A percentile compares a stretch with the other conserved stretches of the same genome.
Evolutionary conservation across 2,797 vertebrate species (phyloP).

Genomic region (Sorex maritimensis): DNA sequence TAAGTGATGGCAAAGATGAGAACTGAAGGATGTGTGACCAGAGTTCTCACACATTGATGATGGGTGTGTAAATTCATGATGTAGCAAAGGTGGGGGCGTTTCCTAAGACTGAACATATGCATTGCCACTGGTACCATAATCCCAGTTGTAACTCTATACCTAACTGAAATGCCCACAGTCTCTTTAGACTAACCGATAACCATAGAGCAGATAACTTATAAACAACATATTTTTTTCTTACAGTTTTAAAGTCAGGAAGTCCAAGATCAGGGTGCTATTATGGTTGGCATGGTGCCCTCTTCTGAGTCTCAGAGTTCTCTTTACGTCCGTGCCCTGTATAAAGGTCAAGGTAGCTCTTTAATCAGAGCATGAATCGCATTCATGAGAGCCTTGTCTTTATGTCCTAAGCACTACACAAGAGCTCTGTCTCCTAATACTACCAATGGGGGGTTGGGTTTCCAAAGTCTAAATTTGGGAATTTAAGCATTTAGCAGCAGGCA

Average conservation of each 20-base stretch:
- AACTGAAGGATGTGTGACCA: not conserved
- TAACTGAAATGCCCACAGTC: not conserved
- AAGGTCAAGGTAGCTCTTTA: not conserved
- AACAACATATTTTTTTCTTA: conserved; percentile 23
- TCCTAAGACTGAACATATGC: not conserved
- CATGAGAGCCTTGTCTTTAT: not conserved
- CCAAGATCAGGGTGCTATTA: not conserved
- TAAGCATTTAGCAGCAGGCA: not conserved
- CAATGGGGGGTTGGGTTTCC: not conserved
- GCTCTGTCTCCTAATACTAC: not conserved
- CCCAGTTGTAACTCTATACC: not conserved
- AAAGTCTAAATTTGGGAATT: not conserved
- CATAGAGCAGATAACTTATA: not conserved
- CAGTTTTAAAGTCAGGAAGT: not conserved
- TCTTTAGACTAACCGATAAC: not conserved
- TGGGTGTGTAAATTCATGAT: not conserved
- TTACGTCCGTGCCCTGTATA: not conserved
- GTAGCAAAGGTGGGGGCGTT: not conserved
- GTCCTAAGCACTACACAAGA: not conserved
- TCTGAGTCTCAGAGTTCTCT: not conserved
- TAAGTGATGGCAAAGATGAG: not conserved
- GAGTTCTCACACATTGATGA: not conserved
- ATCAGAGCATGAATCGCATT: not conserved
- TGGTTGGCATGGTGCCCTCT: not conserved
- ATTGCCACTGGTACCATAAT: not conserved